Evolutionary conservation across 2,797 vertebrate genomes (phyloP).

Genomic region (Anguilla marmorata): DNA sequence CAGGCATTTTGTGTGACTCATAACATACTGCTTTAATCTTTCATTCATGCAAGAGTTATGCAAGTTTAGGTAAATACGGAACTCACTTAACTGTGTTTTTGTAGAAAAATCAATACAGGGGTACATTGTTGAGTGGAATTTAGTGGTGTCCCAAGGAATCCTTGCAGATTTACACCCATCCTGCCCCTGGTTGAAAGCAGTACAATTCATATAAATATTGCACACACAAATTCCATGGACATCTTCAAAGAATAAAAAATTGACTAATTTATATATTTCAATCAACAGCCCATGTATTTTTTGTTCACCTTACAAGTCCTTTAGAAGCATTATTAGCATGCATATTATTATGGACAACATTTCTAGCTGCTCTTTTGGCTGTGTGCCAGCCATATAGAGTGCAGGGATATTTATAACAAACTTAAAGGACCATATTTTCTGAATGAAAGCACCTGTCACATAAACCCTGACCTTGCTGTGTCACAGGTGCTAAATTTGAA

Average conservation of each 20-base stretch:
- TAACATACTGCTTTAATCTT: conserved; percentile 24
- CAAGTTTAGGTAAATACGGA: not conserved
- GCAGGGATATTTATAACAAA: not conserved
- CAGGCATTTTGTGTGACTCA: conserved; percentile 32
- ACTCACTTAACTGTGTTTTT: not conserved
- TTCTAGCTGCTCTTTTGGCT: not conserved
- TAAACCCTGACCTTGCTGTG: not conserved
- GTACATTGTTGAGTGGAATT: not conserved
- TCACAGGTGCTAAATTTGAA: not conserved
- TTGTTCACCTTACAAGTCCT: not conserved
- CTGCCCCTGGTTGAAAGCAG: not conserved
- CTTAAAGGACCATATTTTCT: not conserved
- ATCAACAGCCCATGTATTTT: not conserved
- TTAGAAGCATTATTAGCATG: not conserved
- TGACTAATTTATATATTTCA: not conserved
- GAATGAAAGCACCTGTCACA: not conserved
- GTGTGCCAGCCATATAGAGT: not conserved
- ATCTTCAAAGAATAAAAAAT: not conserved
- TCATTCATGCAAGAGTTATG: not conserved
- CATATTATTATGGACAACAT: not conserved
- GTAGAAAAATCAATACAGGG: not conserved
- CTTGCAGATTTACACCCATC: not conserved
- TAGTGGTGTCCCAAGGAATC: not conserved
- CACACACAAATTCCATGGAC: not conserved
- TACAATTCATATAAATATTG: not conserved